phyloP scores from a whole-genome alignment of 2,888 invertebrate genomes.

The Apamea sordens region DNA sequence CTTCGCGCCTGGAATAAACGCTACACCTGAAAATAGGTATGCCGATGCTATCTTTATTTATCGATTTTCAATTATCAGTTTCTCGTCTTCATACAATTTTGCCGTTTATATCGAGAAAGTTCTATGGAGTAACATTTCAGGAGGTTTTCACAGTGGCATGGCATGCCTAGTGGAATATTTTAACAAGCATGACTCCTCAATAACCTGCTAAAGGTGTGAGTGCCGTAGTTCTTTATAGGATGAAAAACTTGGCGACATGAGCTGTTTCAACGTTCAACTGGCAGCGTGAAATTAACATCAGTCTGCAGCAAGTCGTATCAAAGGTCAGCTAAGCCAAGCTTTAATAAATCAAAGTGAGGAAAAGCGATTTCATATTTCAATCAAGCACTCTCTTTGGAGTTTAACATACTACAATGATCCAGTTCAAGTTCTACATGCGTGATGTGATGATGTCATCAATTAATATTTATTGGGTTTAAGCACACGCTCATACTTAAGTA shows the following conservation, averaged over 20 bases:
- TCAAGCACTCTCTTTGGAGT: background rate
- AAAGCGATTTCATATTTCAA: slow-evolving; percentile 5
- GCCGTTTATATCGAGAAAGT: slow-evolving; percentile 16
- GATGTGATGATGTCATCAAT: slow-evolving; percentile 46
- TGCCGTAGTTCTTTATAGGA: background rate
- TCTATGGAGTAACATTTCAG: slow-evolving; percentile 17
- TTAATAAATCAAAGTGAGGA: background rate
- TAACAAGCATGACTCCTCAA: background rate
- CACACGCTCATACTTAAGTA: slow-evolving; percentile 13
- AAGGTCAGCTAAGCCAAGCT: background rate
- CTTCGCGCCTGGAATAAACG: slow-evolving; percentile 42
- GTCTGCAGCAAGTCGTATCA: background rate
- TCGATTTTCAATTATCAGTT: slow-evolving; percentile 1
- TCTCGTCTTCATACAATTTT: background rate
- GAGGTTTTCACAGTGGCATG: background rate
- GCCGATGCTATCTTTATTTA: slow-evolving; percentile 35
- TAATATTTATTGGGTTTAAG: slow-evolving; percentile 37
- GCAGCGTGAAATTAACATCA: background rate
- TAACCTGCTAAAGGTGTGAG: background rate
- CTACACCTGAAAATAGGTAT: slow-evolving; percentile 61
- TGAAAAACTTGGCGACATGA: background rate
- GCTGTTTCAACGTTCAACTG: background rate
- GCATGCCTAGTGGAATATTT: background rate
- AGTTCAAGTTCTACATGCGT: background rate
- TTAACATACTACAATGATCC: slow-evolving; percentile 6